Evolutionary conservation across 2,797 vertebrate species (phyloP), one percentile per base, ranked within the genome.

Genomic region (Lophotriccus pileatus): DNA sequence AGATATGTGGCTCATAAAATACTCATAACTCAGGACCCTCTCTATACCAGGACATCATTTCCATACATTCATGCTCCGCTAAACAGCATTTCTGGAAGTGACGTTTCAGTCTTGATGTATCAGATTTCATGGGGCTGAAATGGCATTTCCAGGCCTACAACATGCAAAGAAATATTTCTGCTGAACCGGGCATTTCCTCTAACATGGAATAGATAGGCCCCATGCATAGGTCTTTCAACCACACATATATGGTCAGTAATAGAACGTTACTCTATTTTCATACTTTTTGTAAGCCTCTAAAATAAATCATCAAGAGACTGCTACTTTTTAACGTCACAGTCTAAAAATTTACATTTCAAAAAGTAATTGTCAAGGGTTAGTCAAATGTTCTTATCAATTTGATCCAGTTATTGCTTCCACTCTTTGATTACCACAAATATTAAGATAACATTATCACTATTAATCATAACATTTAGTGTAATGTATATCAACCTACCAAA

Each of bases 1-100:
- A 95, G 84, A 96, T 92, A 85, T 39, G 76, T 91, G 69, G 89
- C 84, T 95, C 97, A 93, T 94, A 93, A 97, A 97, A 95, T 66
- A 72, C 77, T 62, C 56, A 53, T 73, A 90, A 87, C 30, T 55
- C 56, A 87, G 75, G 89, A 97, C 83, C 67, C 66, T 82, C 50
- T 90, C 63, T 78, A 25, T 73, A n/a, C 17, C 84, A 82, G 93
- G 91, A 74, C 36, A 90, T 81, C 30, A 70, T 93, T 97, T 97
- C 89, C 87, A 94, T 78, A 69, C 77, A 69, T 66, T 84, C 47
- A 94, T 80, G 91, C 91, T 96, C 84, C 87, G 82, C 59, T 87
- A 90, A 97, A 93, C 5, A 23, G 55, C 63, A 52, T 78, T 93
- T 92, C 95, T 96, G 85, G 87, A 97, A 97, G 69, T 95, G 84